These are phyloP conservation scores for Parasteatoda lunata DNA, from an alignment of 2,888 invertebrate genomes.

Conservation along the genomic window DNA sequence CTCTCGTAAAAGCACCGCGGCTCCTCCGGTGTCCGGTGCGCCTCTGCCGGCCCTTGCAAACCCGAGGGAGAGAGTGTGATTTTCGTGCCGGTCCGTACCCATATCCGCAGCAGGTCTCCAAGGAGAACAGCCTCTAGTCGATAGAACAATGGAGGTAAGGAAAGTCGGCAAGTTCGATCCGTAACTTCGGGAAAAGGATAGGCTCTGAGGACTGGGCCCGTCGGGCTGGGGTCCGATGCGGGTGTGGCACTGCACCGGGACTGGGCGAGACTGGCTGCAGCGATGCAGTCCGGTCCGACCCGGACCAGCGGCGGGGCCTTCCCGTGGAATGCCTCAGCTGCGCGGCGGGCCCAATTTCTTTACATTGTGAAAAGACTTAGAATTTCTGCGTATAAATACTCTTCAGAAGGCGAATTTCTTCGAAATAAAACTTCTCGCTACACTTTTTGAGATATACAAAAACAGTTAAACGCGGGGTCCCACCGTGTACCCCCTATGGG, in stretches of 20 bases:
- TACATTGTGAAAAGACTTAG: too few species aligned
- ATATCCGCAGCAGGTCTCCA: constrained; percentile 86
- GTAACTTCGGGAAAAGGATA: constrained; percentile 81
- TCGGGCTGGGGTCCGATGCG: constrained; percentile 78
- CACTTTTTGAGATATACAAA: too few species aligned
- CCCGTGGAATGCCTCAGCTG: constrained; percentile 73
- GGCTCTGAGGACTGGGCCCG: constrained; percentile 82
- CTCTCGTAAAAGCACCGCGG: too few species aligned
- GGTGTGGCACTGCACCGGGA: constrained; percentile 71
- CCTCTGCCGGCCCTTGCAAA: too few species aligned
- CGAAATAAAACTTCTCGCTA: too few species aligned
- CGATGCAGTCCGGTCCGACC: constrained; percentile 42
- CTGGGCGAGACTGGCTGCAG: too few species aligned
- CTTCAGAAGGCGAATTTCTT: too few species aligned
- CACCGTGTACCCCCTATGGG: too few species aligned
- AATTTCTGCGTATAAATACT: too few species aligned
- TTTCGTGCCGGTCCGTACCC: constrained; percentile 71
- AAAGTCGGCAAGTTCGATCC: constrained; percentile 81
- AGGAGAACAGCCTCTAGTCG: constrained; percentile 82
- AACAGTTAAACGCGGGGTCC: too few species aligned
- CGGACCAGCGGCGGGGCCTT: constrained; percentile 71
- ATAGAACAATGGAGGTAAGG: constrained; percentile 82
- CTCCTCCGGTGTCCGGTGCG: too few species aligned
- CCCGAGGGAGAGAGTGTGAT: constrained; percentile 38
- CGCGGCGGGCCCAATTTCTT: too few species aligned